Percentiles rank a stretch among this genome's conserved stretches.
phyloP scores from a whole-genome alignment of 2,888 invertebrate species.

The Latrodectus hesperus region DNA sequence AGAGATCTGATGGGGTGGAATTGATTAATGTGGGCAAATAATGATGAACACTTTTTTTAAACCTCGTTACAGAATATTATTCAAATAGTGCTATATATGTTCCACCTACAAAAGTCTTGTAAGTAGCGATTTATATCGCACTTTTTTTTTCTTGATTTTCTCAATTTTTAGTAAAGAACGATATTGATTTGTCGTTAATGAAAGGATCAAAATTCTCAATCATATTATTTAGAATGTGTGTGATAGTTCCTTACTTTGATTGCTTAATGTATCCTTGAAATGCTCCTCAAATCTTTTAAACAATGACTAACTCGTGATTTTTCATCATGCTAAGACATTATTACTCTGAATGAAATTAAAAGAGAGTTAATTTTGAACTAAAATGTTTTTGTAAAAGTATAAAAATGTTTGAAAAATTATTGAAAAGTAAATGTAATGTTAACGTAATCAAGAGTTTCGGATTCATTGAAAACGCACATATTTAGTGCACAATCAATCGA shows the following conservation, averaged over 20 bases:
- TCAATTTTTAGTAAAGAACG: constrained; percentile 8
- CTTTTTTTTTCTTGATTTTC: constrained; percentile 26
- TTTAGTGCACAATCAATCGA: no score
- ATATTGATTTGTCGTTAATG: background rate
- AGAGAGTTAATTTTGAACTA: no score
- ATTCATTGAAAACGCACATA: no score
- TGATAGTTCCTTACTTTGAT: background rate
- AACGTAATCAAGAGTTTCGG: no score
- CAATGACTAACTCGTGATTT: no score
- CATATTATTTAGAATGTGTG: background rate
- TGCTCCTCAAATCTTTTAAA: background rate
- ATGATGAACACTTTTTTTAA: constrained; percentile 36
- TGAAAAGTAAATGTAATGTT: no score
- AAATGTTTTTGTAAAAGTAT: no score
- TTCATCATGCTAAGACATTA: background rate
- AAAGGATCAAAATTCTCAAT: no score
- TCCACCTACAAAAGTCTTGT: constrained; percentile 63
- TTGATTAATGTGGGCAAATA: background rate
- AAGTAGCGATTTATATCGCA: constrained; percentile 20
- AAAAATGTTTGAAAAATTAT: no score
- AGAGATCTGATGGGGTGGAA: background rate
- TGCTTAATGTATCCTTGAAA: background rate
- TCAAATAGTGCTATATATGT: constrained; percentile 65
- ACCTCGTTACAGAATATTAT: constrained; percentile 24
- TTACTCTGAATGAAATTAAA: constrained; percentile 1